Conservation (phyloP, 2,113 vertebrate genomes). For the Rhinoptilus africanus region DNA sequence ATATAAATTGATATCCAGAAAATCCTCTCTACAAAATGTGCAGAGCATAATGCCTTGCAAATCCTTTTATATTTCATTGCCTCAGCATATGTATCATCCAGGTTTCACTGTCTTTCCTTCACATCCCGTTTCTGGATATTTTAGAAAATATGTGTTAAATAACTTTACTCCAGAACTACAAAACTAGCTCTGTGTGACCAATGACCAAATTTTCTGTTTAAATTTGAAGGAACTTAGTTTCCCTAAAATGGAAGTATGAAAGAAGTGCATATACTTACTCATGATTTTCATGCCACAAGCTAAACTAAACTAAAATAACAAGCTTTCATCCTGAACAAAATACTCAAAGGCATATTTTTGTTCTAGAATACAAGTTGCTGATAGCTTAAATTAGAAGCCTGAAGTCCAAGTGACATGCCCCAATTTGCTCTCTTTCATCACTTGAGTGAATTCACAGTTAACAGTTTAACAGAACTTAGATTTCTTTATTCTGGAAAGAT, state of each 20-base stretch:
- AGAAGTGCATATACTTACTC: background rate
- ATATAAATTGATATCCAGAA: background rate
- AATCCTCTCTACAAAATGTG: background rate
- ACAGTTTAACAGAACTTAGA: background rate
- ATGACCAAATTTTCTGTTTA: background rate
- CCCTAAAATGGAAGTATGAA: background rate
- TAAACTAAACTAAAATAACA: background rate
- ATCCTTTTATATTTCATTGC: background rate
- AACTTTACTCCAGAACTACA: background rate
- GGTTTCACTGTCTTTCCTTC: background rate
- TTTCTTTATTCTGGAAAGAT: background rate
- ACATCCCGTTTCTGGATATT: background rate
- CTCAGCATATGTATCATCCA: background rate
- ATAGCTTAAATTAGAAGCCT: background rate
- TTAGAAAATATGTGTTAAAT: background rate
- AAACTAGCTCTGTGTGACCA: background rate
- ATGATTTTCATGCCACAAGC: accelerated
- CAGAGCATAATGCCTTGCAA: background rate
- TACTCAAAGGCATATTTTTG: background rate
- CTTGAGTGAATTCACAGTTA: background rate
- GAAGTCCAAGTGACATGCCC: background rate
- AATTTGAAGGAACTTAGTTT: background rate
- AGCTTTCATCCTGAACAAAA: background rate
- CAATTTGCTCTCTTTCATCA: background rate
- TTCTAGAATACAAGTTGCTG: background rate